Percentiles rank a stretch among this genome's conserved stretches.
Evolutionary conservation across 1,140 invertebrate species (phyloP).

Genomic region (Matsumurasca onukii): DNA sequence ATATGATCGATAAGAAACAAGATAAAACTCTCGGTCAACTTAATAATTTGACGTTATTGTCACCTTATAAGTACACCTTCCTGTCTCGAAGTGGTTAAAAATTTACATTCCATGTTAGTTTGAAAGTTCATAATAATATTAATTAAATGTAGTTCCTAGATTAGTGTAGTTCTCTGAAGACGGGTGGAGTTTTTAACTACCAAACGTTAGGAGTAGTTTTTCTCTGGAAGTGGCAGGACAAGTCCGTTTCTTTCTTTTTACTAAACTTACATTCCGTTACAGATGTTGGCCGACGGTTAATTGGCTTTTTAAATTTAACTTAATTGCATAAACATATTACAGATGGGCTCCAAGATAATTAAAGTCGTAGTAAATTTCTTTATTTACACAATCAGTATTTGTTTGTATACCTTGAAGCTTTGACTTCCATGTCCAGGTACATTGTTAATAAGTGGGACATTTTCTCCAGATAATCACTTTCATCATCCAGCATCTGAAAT

Average conservation of each 20-base stretch:
- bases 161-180: too few relatives aligned
- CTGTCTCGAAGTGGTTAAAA: neutral
- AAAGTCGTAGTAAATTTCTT: too few relatives aligned
- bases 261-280: neutral
- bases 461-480: slow-evolving; percentile 48
- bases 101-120: too few relatives aligned
- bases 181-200: too few relatives aligned
- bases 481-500: slow-evolving; percentile 47
- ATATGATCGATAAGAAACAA: slow-evolving; percentile 1
- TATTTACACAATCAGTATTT: too few relatives aligned
- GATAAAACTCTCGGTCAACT: neutral
- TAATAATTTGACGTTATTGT: neutral
- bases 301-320: neutral
- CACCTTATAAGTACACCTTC: neutral
- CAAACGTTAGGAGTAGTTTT: too few relatives aligned
- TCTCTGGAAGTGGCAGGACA: too few relatives aligned
- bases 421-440: slow-evolving; percentile 54
- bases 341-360: too few relatives aligned
- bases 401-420: slow-evolving; percentile 46
- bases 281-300: neutral
- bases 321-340: too few relatives aligned
- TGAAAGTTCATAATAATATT: too few relatives aligned
- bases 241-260: too few relatives aligned
- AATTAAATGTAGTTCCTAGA: too few relatives aligned
- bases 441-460: slow-evolving; percentile 53